These are phyloP conservation scores for Heliconius hortense DNA, from an alignment of 2,888 invertebrate species.

Conservation along the genomic window DNA sequence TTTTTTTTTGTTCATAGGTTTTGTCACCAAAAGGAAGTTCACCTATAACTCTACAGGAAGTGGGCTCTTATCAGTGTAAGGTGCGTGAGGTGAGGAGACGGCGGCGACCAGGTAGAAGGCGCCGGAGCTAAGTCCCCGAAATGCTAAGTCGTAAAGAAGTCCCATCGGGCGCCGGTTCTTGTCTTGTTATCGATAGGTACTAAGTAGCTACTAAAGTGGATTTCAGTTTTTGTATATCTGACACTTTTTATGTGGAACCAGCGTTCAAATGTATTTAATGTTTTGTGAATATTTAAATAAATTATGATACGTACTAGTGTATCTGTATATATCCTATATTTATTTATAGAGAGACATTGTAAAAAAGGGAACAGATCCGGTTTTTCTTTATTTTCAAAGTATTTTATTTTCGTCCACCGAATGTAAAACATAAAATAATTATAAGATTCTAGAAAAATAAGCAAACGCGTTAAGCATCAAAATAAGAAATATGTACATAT, in stretches of 20 bases:
- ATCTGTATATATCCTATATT: too few relatives aligned
- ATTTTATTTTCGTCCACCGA: neutral
- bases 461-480: neutral
- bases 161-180: neutral
- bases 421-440: neutral
- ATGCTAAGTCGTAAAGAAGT: conserved; percentile 23
- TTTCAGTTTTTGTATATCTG: neutral
- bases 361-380: neutral
- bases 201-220: conserved; percentile 12
- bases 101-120: conserved; percentile 26
- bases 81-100: conserved; percentile 13
- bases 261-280: neutral
- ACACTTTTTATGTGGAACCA: neutral
- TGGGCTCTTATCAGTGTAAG: conserved; percentile 11
- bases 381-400: neutral
- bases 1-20: neutral
- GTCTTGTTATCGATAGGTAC: neutral
- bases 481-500: neutral
- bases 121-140: conserved; percentile 2
- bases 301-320: neutral
- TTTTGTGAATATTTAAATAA: neutral
- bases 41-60: conserved; percentile 14
- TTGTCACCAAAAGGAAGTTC: conserved; percentile 8
- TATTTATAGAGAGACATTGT: neutral
- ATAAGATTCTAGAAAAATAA: neutral